A percentile compares a stretch with the other conserved stretches of the same genome.
Evolutionary conservation across 2,113 vertebrate species (phyloP).

Genomic region (Martes martes): DNA sequence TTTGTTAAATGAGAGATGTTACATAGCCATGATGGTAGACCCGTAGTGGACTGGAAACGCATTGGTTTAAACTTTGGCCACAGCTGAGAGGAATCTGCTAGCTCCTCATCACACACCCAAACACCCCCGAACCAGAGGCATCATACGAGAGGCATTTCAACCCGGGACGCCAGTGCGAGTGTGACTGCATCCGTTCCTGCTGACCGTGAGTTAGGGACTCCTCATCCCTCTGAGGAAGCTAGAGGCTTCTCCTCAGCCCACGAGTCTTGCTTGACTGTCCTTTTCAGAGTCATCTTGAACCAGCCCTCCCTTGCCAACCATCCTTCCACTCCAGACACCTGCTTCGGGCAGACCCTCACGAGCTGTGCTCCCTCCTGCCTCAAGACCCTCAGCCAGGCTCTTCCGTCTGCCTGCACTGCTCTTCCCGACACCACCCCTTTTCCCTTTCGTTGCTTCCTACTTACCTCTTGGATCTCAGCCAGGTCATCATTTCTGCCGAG

Average conservation of each 20-base stretch:
- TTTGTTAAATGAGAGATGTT: not conserved
- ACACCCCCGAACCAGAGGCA: not conserved
- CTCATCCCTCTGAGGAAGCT: not conserved
- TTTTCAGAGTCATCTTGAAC: not conserved
- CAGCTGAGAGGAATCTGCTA: not conserved
- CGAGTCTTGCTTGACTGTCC: not conserved
- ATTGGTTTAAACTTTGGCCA: not conserved
- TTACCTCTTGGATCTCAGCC: not conserved
- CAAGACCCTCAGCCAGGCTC: not conserved
- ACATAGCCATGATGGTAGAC: not conserved
- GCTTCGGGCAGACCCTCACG: not conserved
- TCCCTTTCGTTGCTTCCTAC: not conserved
- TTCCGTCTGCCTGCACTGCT: not conserved
- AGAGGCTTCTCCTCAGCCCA: too few species aligned
- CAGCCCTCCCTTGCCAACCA: not conserved
- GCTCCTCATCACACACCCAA: not conserved
- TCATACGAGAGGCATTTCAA: not conserved
- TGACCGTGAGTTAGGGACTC: rapidly evolving
- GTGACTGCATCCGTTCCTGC: not conserved
- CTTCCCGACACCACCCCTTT: not conserved
- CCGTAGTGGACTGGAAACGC: not conserved
- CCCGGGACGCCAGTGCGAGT: not conserved
- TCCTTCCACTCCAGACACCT: not conserved
- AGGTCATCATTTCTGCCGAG: not conserved
- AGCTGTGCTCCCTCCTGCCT: not conserved